Conservation (phyloP, 2,113 vertebrate genomes). For the Craseonycteris thonglongyai region DNA sequence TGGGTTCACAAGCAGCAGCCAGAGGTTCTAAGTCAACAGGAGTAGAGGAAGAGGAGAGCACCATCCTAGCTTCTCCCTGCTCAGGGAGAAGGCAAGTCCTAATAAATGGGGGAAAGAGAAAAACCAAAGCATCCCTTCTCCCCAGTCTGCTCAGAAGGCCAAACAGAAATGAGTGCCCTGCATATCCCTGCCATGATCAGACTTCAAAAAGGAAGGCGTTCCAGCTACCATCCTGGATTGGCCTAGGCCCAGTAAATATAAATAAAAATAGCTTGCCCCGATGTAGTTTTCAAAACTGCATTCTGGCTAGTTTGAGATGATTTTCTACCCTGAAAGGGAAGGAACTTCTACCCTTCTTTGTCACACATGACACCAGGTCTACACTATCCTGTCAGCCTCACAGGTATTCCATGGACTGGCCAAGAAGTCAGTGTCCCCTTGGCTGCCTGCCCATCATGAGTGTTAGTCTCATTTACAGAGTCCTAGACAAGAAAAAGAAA, state of each 20-base stretch:
- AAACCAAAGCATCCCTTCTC: constrained; percentile 52
- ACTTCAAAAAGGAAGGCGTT: constrained; percentile 64
- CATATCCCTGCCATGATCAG: constrained; percentile 66
- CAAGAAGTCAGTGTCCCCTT: not conserved
- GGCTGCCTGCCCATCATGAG: not conserved
- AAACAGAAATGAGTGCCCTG: constrained; percentile 57
- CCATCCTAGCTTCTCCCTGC: constrained; percentile 66
- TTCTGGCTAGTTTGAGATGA: constrained; percentile 60
- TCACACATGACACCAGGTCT: constrained; percentile 15
- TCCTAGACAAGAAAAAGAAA: constrained; percentile 28
- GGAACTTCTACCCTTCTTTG: not conserved
- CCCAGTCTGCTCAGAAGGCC: constrained; percentile 58
- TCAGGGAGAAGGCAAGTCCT: constrained; percentile 69
- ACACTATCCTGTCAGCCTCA: not conserved
- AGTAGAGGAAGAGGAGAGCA: constrained; percentile 65
- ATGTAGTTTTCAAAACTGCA: constrained; percentile 43
- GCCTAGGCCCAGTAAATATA: constrained; percentile 51
- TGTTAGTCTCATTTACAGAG: constrained; percentile 28
- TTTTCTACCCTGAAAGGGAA: constrained; percentile 47
- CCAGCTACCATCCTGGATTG: constrained; percentile 54
- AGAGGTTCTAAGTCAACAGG: constrained; percentile 59
- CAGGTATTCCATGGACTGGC: not conserved
- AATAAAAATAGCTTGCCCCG: constrained; percentile 44
- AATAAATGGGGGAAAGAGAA: constrained; percentile 15
- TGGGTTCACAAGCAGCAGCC: constrained; percentile 63